Evolutionary conservation across 2,797 vertebrate genomes (phyloP).

Genomic region (Oryzias sinensis): DNA sequence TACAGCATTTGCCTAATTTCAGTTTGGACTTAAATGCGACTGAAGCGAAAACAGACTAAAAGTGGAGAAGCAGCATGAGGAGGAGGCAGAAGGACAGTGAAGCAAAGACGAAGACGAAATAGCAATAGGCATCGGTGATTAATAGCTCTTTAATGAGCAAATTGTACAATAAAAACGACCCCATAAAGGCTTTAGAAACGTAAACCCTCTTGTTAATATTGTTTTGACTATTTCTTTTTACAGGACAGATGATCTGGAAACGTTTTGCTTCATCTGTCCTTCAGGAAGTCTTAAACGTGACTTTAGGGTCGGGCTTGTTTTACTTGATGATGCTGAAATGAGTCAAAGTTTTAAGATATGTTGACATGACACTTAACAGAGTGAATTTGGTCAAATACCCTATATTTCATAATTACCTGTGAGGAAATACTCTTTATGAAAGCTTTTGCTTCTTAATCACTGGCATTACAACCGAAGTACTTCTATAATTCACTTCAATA

Average conservation of each 20-base stretch:
- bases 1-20: constrained; percentile 71
- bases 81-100: constrained; percentile 6
- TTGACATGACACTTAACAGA: constrained; percentile 37
- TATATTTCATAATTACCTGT: background rate
- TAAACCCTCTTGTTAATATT: constrained; percentile 52
- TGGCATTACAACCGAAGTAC: too few relatives aligned
- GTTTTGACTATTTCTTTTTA: constrained; percentile 11
- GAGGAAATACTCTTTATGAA: background rate
- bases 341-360: constrained; percentile 36
- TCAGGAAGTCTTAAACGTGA: constrained; percentile 46
- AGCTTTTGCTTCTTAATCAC: too few relatives aligned
- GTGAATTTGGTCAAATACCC: constrained; percentile 36
- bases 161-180: background rate
- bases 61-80: constrained; percentile 33
- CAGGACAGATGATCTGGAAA: constrained; percentile 42
- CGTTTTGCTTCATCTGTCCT: constrained; percentile 54
- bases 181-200: constrained; percentile 21
- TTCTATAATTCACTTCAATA: too few relatives aligned
- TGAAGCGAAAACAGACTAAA: constrained; percentile 65
- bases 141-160: background rate
- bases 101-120: constrained; percentile 4
- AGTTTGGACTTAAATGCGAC: constrained; percentile 71
- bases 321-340: constrained; percentile 9
- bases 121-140: constrained; percentile 3
- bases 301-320: constrained; percentile 27